These are phyloP conservation scores for Pipistrellus kuhlii DNA, from an alignment of 2,797 vertebrate genomes.

Conservation along the genomic window DNA sequence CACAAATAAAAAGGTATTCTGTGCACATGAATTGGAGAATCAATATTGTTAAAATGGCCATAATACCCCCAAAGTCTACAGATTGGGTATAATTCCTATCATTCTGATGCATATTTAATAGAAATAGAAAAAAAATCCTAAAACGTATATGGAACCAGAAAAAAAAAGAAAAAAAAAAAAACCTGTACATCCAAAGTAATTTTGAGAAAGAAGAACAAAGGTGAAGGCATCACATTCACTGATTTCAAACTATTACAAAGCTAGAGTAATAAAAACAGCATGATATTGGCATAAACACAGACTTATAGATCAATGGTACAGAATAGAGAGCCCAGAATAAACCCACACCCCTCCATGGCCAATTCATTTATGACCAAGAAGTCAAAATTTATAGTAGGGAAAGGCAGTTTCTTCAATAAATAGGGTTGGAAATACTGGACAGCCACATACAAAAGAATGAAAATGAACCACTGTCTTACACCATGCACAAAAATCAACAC, in stretches of 20 bases:
- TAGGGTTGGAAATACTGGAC: not conserved
- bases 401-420: not conserved
- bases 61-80: not conserved
- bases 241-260: not conserved
- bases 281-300: not conserved
- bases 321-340: not conserved
- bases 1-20: not conserved
- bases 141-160: not conserved
- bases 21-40: not conserved
- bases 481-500: not conserved
- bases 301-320: not conserved
- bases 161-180: not conserved
- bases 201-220: not conserved
- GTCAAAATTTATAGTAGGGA: not conserved
- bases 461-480: not conserved
- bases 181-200: not conserved
- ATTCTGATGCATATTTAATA: not conserved
- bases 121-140: not conserved
- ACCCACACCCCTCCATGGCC: not conserved
- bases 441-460: not conserved
- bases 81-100: not conserved
- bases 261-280: not conserved
- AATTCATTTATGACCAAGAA: not conserved
- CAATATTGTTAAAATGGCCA: not conserved
- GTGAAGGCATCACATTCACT: not conserved